Evolutionary conservation across 2,888 invertebrate species (phyloP), one percentile per base, ranked within the genome.

Genomic region (Aricia artaxerxes): DNA sequence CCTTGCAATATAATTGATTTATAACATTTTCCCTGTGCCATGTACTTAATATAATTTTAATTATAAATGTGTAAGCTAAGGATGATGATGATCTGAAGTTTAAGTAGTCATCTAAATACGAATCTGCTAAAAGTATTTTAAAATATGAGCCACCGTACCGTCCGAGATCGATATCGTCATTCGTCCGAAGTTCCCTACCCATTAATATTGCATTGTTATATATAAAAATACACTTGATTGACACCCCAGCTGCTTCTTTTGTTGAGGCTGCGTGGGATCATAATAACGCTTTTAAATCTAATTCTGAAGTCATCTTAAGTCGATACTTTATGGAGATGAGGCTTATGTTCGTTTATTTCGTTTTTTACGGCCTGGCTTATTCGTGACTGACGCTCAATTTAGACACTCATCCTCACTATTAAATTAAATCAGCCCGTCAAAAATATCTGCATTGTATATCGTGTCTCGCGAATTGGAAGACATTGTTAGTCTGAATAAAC

Each of bases 191-290:
- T 31, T 75, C 49, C 76, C 76, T 49, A 31, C 35, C 76, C 76
- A 76, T 76, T 76, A 76, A n/a, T 76, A 76, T 76, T 76, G 84
- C 84, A 87, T 88, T 89, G 88, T 88, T 82, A 82, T 82, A 81
- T 83, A 83, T 85, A 83, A 82, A 82, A 80, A 80, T 79, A 76
- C 76, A 80, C 82, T 86, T 91, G 92, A 92, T 90, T 92, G 92
- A 91, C 91, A 89, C 85, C 83, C 83, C 86, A 85, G 84, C 87
- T 86, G 87, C 87, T 85, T 83, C 87, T 88, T 88, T 90, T 90
- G 88, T 88, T 85, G 86, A 86, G 85, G 84, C 80, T 82, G 87
- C 86, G 85, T 85, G 85, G 85, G 86, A 81, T 86, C 86, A 82
- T 83, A 82, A 83, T 83, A 83, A 81, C 80, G 80, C 82, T 81